A percentile compares a stretch with the other conserved stretches of the same genome.
phyloP scores from a whole-genome alignment of 2,113 vertebrate species.

The Sapajus apella region DNA sequence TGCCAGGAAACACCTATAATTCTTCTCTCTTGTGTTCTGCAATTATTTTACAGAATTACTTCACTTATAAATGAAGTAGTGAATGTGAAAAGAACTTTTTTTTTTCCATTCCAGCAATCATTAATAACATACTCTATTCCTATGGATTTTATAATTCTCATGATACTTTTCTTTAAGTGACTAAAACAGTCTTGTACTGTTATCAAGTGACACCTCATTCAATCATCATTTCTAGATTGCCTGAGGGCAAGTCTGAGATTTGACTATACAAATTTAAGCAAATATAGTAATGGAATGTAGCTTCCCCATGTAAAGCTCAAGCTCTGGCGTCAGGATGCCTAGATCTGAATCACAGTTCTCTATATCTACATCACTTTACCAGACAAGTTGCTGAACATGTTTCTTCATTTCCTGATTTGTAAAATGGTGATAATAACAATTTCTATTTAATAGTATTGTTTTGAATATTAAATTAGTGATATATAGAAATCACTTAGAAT shows the following conservation, averaged over 20 bases:
- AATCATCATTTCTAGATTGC: not conserved
- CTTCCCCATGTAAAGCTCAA: not conserved
- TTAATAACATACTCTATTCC: not conserved
- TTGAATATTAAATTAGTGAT: not conserved
- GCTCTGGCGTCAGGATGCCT: not conserved
- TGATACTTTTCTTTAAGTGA: not conserved
- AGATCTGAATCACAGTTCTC: not conserved
- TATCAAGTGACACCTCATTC: not conserved
- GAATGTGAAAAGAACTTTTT: not conserved
- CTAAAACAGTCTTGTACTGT: not conserved
- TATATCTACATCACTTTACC: not conserved
- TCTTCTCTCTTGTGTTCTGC: not conserved
- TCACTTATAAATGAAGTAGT: not conserved
- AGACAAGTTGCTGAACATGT: not conserved
- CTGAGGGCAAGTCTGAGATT: not conserved
- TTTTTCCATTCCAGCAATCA: not conserved
- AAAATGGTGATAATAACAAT: not conserved
- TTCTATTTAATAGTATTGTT: not conserved
- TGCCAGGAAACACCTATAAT: not conserved
- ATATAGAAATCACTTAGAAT: not conserved
- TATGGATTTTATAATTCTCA: not conserved
- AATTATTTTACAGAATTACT: not conserved
- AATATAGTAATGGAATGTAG: not conserved
- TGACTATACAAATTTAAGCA: not conserved
- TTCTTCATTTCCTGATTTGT: not conserved